A percentile compares a stretch with the other conserved stretches of the same genome.
Evolutionary conservation across 2,797 vertebrate genomes (phyloP).

Genomic region (Eospalax fontanierii): DNA sequence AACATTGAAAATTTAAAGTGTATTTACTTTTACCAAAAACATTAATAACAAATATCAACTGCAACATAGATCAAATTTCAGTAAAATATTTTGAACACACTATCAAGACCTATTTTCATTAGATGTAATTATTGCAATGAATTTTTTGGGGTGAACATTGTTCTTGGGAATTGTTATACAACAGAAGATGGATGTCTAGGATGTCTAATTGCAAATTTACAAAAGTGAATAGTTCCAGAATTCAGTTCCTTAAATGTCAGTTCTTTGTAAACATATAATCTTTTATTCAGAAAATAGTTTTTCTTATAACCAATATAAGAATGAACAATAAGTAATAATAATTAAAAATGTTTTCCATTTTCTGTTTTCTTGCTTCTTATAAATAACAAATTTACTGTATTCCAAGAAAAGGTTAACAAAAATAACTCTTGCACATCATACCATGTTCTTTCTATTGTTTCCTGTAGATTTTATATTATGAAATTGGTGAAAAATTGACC

Average conservation of each 20-base stretch:
- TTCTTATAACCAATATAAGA: neutral
- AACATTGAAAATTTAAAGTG: constrained; percentile 11
- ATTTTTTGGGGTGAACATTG: neutral
- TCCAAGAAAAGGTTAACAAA: constrained; percentile 43
- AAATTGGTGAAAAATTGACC: neutral
- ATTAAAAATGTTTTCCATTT: neutral
- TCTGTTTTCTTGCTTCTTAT: neutral
- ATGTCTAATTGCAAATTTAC: neutral
- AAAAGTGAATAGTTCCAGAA: neutral
- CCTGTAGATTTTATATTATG: constrained; percentile 15
- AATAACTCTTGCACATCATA: neutral
- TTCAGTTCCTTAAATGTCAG: neutral
- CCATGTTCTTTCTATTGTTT: neutral
- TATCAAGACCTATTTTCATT: neutral
- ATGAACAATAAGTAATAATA: neutral
- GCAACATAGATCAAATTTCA: neutral
- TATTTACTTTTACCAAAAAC: neutral
- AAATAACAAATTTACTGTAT: neutral
- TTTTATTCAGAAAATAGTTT: constrained; percentile 10
- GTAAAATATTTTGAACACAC: neutral
- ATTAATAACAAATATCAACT: neutral
- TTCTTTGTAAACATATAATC: neutral
- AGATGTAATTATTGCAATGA: neutral
- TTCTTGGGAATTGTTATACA: neutral
- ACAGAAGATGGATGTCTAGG: neutral